Evolutionary conservation across 2,113 vertebrate species (phyloP), one percentile per base, ranked within the genome.

Genomic region (Cariama cristata): DNA sequence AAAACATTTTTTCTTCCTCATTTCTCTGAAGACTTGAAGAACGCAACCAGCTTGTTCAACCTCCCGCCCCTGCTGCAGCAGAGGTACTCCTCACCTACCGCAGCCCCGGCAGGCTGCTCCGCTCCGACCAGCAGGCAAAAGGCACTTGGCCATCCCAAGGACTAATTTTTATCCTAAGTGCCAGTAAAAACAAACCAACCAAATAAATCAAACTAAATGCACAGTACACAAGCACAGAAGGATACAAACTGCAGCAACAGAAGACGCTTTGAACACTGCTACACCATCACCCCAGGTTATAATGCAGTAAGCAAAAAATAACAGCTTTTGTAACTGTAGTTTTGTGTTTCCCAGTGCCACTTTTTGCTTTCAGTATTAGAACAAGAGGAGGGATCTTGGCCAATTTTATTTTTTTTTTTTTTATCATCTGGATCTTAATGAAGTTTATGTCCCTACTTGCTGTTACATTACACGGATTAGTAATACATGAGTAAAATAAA

Each of bases 401-500:
- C 87, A 95, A 69, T 5, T 69, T 24, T 66, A 55, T 50, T 74
- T n/a, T 76, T 87, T 50, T 74, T n/a, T 76, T 87, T 89, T 76
- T 53, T 9, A 84, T 91, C 64, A 87, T 63, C 71, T 45, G 77
- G 40, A 85, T 89, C 81, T 90, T 85, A 91, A 92, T 94, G 91
- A 94, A 94, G 66, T 90, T 96, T 93, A 79, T 82, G 91, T 93
- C 71, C 35, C 84, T 94, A 66, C 95, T 87, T 95, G 91, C 84
- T 95, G 85, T 94, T 95, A 95, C 95, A 95, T 95, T 96, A 55
- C 60, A 93, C 24, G 90, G 85, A 97, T 93, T 93, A 93, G 91
- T 95, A 94, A 90, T 81, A 96, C 60, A 95, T 85, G 79, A 96
- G 90, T 96, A 96, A 97, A 96, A 93, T 72, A 95, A 94, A 93